These are phyloP conservation scores for Phyllostomus discolor DNA, from an alignment of 2,113 vertebrate species.

Conservation along the genomic window DNA sequence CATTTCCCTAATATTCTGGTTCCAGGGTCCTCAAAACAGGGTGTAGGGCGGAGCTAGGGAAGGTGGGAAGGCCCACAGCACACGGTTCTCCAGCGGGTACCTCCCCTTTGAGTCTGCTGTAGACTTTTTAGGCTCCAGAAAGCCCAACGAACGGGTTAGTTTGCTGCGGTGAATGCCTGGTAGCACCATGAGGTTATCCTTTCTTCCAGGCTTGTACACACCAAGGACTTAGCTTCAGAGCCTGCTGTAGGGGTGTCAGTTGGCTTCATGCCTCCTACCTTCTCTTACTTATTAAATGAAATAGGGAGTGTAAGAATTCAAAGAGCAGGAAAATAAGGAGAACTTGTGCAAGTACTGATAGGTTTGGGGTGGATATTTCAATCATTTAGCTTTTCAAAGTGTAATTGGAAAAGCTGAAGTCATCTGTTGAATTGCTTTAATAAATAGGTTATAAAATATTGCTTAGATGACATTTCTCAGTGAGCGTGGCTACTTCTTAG, in stretches of 20 bases:
- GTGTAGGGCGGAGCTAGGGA: not conserved
- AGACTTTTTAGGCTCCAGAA: no score
- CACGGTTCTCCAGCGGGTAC: not conserved
- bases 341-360: not conserved
- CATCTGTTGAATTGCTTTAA: not conserved
- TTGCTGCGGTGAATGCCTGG: not conserved
- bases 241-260: not conserved
- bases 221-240: not conserved
- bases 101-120: not conserved
- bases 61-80: not conserved
- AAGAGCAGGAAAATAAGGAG: not conserved
- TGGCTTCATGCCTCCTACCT: not conserved
- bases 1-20: not conserved
- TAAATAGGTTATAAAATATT: not conserved
- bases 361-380: conserved; percentile 14
- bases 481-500: not conserved
- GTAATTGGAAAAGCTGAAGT: not conserved
- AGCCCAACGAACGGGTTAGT: not conserved
- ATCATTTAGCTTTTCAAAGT: not conserved
- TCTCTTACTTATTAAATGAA: not conserved
- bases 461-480: not conserved
- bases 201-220: not conserved
- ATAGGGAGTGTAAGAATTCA: not conserved
- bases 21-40: not conserved
- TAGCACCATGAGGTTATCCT: not conserved